These are phyloP conservation scores for Tachysurus fulvidraco DNA, from an alignment of 2,113 vertebrate species.

Conservation along the genomic window DNA sequence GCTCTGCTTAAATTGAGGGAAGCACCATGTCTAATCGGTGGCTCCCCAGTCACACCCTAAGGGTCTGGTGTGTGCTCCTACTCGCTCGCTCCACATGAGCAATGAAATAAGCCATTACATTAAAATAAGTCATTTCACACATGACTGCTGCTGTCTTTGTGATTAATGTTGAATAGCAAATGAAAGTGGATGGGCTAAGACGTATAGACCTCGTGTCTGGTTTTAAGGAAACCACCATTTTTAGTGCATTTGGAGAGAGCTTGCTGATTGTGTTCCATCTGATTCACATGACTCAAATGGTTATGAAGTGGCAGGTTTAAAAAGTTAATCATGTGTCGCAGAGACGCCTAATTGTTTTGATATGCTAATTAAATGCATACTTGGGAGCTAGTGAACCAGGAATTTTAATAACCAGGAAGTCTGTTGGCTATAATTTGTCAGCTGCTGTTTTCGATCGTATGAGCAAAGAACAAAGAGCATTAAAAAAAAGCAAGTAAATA, in stretches of 20 bases:
- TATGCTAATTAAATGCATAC: conserved; percentile 34
- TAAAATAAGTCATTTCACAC: conserved; percentile 42
- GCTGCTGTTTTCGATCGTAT: conserved; percentile 20
- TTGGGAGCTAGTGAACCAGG: conserved; percentile 23
- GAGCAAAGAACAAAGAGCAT: not conserved
- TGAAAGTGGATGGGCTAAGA: conserved; percentile 14
- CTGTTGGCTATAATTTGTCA: conserved; percentile 30
- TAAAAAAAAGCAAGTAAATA: not conserved
- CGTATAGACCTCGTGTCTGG: not conserved
- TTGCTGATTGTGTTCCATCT: not conserved
- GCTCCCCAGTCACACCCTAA: conserved; percentile 58
- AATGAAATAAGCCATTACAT: conserved; percentile 22
- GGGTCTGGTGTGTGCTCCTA: conserved; percentile 21
- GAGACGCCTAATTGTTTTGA: conserved; percentile 30
- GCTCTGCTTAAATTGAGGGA: conserved; percentile 31
- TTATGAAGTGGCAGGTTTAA: not conserved
- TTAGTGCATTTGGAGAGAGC: not conserved
- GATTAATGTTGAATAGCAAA: conserved; percentile 38
- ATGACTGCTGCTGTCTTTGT: conserved; percentile 27
- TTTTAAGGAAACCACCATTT: not conserved
- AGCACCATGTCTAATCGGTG: conserved; percentile 51
- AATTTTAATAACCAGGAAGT: conserved; percentile 37
- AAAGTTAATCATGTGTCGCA: conserved; percentile 3
- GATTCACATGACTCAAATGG: not conserved
- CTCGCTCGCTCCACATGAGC: not conserved